phyloP scores from a whole-genome alignment of 1,140 invertebrate genomes.

The Drosophila punjabiensis region DNA sequence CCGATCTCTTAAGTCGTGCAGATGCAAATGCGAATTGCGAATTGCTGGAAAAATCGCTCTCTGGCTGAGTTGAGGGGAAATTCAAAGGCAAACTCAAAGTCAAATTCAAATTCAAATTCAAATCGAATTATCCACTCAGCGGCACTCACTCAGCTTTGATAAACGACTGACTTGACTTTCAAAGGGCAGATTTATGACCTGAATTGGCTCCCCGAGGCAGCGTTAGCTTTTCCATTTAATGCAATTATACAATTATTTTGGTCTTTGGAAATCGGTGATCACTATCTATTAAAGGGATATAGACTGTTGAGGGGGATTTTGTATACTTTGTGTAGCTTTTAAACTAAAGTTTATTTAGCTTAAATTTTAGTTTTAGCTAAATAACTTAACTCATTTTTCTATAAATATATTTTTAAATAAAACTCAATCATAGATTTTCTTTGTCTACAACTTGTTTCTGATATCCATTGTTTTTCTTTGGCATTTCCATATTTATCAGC shows the following conservation, averaged over 20 bases:
- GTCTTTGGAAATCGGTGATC: neutral
- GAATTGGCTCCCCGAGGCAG: slow-evolving; percentile 13
- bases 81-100: neutral
- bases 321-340: neutral
- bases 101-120: slow-evolving; percentile 10
- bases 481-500: neutral
- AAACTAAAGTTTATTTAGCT: too few relatives aligned
- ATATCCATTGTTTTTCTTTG: neutral
- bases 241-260: neutral
- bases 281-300: too few relatives aligned
- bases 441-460: neutral
- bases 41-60: slow-evolving; percentile 8
- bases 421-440: neutral
- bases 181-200: slow-evolving; percentile 30
- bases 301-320: neutral
- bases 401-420: neutral
- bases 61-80: neutral
- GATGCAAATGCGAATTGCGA: slow-evolving; percentile 19
- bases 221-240: neutral
- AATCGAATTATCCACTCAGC: slow-evolving; percentile 27
- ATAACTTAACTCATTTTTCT: neutral
- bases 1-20: slow-evolving; percentile 3
- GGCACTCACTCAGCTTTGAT: slow-evolving; percentile 10
- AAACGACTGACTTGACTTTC: slow-evolving; percentile 15
- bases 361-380: too few relatives aligned